Evolutionary conservation across 1,140 invertebrate species (phyloP).

Genomic region (Bicyclus anynana): DNA sequence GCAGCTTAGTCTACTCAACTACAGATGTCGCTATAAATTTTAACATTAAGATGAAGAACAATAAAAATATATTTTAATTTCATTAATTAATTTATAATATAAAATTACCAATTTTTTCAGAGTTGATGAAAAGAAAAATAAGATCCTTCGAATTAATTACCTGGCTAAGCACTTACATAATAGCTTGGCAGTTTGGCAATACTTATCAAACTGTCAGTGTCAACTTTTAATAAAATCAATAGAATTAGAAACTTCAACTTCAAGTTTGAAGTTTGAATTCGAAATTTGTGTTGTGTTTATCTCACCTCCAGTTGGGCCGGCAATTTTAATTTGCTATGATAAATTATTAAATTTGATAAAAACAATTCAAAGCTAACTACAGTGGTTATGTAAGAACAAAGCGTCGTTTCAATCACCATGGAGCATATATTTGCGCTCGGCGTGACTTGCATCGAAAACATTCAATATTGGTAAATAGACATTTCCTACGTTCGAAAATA

Average conservation of each 20-base stretch:
- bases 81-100: too few species aligned
- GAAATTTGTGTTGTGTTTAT: too few species aligned
- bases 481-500: constrained; percentile 10
- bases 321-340: neutral
- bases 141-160: too few species aligned
- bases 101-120: too few species aligned
- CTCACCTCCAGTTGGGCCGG: too few species aligned
- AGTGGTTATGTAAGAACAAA: constrained; percentile 16
- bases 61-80: neutral
- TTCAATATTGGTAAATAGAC: constrained; percentile 49
- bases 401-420: constrained; percentile 30
- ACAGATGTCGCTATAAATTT: neutral
- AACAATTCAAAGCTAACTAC: neutral
- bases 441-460: constrained; percentile 41
- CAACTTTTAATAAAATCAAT: too few species aligned
- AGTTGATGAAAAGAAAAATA: too few species aligned
- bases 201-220: too few species aligned
- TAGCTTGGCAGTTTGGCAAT: too few species aligned
- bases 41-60: neutral
- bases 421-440: constrained; percentile 56
- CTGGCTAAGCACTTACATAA: too few species aligned
- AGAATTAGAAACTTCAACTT: too few species aligned
- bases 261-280: too few species aligned
- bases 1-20: neutral
- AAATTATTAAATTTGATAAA: neutral